These are phyloP conservation scores for Omphaloscelis lunosa DNA, from an alignment of 2,888 invertebrate species.

Conservation along the genomic window DNA sequence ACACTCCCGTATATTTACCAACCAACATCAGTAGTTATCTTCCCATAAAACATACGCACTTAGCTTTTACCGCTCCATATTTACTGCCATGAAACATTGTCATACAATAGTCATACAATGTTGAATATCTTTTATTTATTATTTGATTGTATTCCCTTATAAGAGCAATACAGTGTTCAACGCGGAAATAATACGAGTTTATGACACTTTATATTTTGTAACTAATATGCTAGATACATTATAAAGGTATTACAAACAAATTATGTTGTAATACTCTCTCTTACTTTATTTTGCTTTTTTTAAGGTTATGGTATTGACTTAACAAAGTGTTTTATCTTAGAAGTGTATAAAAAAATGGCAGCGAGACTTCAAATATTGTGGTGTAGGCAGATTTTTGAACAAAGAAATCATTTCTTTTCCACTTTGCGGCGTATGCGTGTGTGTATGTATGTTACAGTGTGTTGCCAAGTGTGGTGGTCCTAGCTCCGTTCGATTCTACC, in stretches of 20 bases:
- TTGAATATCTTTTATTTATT: constrained; percentile 62
- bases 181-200: constrained; percentile 4
- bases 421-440: too few species aligned
- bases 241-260: too few species aligned
- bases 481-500: too few species aligned
- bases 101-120: constrained; percentile 71
- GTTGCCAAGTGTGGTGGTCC: too few species aligned
- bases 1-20: constrained; percentile 40
- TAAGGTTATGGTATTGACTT: too few species aligned
- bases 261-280: background rate
- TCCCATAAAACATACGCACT: constrained; percentile 74
- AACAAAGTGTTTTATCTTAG: too few species aligned
- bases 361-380: too few species aligned
- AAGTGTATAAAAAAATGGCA: too few species aligned
- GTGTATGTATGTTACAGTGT: too few species aligned
- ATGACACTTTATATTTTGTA: background rate
- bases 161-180: constrained; percentile 24
- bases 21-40: constrained; percentile 67
- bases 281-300: too few species aligned
- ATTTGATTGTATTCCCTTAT: constrained; percentile 53
- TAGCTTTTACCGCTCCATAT: constrained; percentile 75
- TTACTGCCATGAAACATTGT: constrained; percentile 70
- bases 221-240: background rate
- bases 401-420: too few species aligned
- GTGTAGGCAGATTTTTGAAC: too few species aligned